These are phyloP conservation scores for Phoenoteleia sp. DNA, from an alignment of 2,888 invertebrate genomes.

Conservation along the genomic window DNA sequence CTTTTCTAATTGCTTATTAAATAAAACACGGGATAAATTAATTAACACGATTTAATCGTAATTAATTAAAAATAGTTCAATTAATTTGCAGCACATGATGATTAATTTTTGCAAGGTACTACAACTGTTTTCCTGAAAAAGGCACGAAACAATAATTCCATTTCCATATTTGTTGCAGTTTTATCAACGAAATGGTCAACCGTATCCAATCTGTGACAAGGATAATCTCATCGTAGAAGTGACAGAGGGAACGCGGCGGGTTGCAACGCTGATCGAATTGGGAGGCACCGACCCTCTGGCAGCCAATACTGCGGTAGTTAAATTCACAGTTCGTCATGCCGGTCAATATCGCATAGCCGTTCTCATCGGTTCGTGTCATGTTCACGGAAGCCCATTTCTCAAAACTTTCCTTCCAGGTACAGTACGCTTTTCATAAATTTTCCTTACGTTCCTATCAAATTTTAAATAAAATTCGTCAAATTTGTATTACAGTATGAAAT, in stretches of 20 bases:
- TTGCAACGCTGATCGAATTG: slow-evolving; percentile 94
- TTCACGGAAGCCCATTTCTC: slow-evolving; percentile 95
- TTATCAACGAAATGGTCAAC: slow-evolving; percentile 97
- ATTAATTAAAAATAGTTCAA: too few species aligned
- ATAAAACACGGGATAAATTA: too few species aligned
- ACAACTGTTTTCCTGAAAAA: too few species aligned
- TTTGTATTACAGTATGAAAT: too few species aligned
- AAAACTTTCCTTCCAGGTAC: slow-evolving; percentile 92
- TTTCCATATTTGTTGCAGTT: slow-evolving; percentile 88
- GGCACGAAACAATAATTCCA: slow-evolving; percentile 23
- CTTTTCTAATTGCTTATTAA: too few species aligned
- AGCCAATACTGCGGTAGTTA: slow-evolving; percentile 95
- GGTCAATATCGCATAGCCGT: slow-evolving; percentile 96
- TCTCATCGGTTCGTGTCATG: slow-evolving; percentile 93
- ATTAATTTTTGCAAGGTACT: too few species aligned
- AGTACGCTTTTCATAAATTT: too few species aligned
- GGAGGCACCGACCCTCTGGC: slow-evolving; percentile 95
- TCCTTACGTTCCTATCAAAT: background rate
- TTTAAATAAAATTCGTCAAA: background rate
- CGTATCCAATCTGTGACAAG: slow-evolving; percentile 97
- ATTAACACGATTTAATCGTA: too few species aligned
- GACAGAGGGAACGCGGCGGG: slow-evolving; percentile 94
- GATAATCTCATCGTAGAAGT: slow-evolving; percentile 96
- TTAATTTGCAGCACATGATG: too few species aligned
- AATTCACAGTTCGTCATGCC: slow-evolving; percentile 96